Conservation (phyloP, 1,140 invertebrate genomes). For the Hestina assimilis region DNA sequence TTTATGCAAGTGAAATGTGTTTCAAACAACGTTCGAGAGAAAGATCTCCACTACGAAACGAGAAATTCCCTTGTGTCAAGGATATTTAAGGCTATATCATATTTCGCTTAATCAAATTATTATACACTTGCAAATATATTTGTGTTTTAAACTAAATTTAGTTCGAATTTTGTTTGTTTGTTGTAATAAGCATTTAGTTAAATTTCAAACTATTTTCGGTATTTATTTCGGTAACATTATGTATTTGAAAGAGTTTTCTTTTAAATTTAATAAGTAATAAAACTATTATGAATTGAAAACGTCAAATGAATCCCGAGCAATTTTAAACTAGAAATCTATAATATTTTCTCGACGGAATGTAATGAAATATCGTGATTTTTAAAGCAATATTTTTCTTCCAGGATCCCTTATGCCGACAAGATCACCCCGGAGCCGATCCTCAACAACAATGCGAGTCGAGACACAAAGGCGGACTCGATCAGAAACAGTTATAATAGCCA, state of each 20-base stretch:
- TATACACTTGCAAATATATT: not conserved
- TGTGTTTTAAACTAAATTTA: not conserved
- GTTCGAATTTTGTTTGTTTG: too few species aligned
- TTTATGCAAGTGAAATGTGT: slow-evolving; percentile 66
- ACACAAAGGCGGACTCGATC: slow-evolving; percentile 74
- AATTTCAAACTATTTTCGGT: too few species aligned
- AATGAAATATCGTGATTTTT: slow-evolving; percentile 36
- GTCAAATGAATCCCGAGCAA: not conserved
- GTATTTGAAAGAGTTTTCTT: too few species aligned
- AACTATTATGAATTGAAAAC: not conserved
- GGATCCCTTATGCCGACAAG: slow-evolving; percentile 77
- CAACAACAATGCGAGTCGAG: slow-evolving; percentile 67
- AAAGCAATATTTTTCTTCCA: slow-evolving; percentile 60
- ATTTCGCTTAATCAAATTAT: not conserved
- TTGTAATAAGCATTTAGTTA: too few species aligned
- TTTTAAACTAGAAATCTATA: slow-evolving; percentile 16
- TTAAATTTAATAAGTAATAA: not conserved
- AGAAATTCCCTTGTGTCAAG: slow-evolving; percentile 28
- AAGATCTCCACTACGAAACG: slow-evolving; percentile 24
- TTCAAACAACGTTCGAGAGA: slow-evolving; percentile 46
- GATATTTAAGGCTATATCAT: slow-evolving; percentile 8
- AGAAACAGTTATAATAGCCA: slow-evolving; percentile 79
- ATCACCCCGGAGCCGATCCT: slow-evolving; percentile 73
- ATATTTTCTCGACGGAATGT: slow-evolving; percentile 13
- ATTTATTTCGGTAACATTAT: too few species aligned